Base-by-base conservation (phyloP, 2,888 invertebrate genomes). In the Cephalotes varians region DNA sequence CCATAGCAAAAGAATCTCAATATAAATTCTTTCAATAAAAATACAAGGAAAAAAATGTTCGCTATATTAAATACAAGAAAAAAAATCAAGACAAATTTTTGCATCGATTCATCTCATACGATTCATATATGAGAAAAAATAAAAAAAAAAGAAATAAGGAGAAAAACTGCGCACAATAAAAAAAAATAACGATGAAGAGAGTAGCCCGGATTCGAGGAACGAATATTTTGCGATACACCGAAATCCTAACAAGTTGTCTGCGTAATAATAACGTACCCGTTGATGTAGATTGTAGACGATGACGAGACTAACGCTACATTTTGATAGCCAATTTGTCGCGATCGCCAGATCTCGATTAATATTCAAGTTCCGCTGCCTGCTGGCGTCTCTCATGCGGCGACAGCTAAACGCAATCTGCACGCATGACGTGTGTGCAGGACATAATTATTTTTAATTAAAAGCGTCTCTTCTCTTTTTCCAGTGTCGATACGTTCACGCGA, bases 271-370 rank as follows among this genome's bases (percentile, higher is more conserved):
- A 90, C 79, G 58, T 58, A 79, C 54, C 58, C 54, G 21, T 12
- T 79, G 77, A 83, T 81, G 64, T 51, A 82, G 84, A 80, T 83
- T 77, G 72, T 83, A 80, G 72, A 65, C 83, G 64, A 71, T 72
- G 72, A 37, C 60, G 64, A 69, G 56, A 44, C 51, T 71, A 74
- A 44, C 73, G 79, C 73, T 81, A 65, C 65, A 76, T 67, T 64
- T 77, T 44, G 85, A 84, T 83, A 85, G 84, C 82, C 86, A 88
- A 91, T 91, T 91, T 90, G 87, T 86, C 86, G 83, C 83, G 84
- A 90, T 87, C 84, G 49, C 54, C 58, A 40, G 51, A 65, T 67
- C 72, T 56, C 77, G 86, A 87, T 91, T 87, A 87, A 90, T 89
- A 90, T 91, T 90, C 84, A 86, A 89, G 89, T 90, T 90, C 76